Conservation (phyloP, 2,888 invertebrate species). For the Diploptera punctata region DNA sequence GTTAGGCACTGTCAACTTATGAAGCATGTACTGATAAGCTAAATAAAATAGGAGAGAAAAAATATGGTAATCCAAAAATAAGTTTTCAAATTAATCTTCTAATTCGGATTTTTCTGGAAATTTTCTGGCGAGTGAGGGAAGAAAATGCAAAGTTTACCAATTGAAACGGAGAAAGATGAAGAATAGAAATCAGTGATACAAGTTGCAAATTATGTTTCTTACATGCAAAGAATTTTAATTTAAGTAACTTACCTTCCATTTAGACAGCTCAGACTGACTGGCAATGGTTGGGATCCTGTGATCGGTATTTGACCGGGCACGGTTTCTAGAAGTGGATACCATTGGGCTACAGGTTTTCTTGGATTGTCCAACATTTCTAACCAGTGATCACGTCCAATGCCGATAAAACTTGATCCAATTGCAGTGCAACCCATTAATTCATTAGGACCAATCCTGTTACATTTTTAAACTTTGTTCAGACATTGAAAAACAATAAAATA, state of each 20-base stretch:
- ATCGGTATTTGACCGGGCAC: slow-evolving; percentile 67
- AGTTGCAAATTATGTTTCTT: neutral
- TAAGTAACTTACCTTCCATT: slow-evolving; percentile 66
- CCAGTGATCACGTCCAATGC: slow-evolving; percentile 84
- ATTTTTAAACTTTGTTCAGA: too few species aligned
- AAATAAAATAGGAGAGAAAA: too few species aligned
- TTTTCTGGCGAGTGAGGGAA: neutral
- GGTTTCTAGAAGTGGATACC: slow-evolving; percentile 80
- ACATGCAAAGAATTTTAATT: too few species aligned
- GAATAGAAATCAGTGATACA: neutral
- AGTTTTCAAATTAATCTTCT: too few species aligned
- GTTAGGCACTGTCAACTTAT: too few species aligned
- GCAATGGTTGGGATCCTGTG: slow-evolving; percentile 61
- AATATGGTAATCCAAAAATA: too few species aligned
- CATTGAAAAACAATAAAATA: too few species aligned
- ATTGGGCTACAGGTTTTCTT: slow-evolving; percentile 82
- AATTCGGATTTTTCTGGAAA: too few species aligned
- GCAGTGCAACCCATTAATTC: slow-evolving; percentile 86
- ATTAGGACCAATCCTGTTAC: slow-evolving; percentile 84
- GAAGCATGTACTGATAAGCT: too few species aligned
- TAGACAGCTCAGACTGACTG: slow-evolving; percentile 70
- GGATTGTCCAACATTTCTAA: slow-evolving; percentile 84
- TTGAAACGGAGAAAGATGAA: neutral
- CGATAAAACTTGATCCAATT: slow-evolving; percentile 78
- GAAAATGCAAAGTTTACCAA: neutral